Evolutionary conservation across 92 coral and sea anemone species (phyloP), one percentile per base, ranked within the genome.

Genomic region (Phymanthus crucifer): DNA sequence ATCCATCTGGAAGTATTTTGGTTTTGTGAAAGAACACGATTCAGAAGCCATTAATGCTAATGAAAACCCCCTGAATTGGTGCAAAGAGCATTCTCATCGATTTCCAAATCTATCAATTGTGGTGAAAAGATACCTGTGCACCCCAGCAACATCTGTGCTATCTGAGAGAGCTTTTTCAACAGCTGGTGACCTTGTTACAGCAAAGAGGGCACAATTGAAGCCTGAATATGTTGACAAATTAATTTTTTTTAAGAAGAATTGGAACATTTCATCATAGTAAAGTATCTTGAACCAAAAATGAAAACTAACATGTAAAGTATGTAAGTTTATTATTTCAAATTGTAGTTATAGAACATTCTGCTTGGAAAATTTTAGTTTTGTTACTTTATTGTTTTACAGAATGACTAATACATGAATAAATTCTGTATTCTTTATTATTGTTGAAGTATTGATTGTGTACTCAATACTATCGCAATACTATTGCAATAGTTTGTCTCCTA

Each of bases 221-320:
- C 54, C 83, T 27, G 75, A 79, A 69, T 64, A 80, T 80, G 84
- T 71, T 32, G 84, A 80, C 64, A 71, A 69, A 37, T 71, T 80
- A 56, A 54, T 80, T 70, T 80, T 80, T 71, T 76, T 54, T 52
- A 80, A 80, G 78, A 80, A 80, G 85, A 82, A 74, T 64, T 82
- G 80, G 80, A 82, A 82, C n/a, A 76, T 77, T 81, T 81, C 74
- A 57, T 40, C 61, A 80, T 35, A 81, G 2, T 31, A 32, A 56
- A 75, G 70, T 47, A 38, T 43, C 58, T 73, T 6, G 40, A 46
- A 32, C 11, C 54, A 37, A 32, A 32, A 37, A 31, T 46, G 21
- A 73, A 46, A 32, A 37, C 36, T 32, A 31, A 73, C 78, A 46
- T 16, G 3, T 37, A 46, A 46, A 73, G 54, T 37, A 50, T 38